Evolutionary conservation across 2,113 vertebrate genomes (phyloP).

Genomic region (Petromus typicus): DNA sequence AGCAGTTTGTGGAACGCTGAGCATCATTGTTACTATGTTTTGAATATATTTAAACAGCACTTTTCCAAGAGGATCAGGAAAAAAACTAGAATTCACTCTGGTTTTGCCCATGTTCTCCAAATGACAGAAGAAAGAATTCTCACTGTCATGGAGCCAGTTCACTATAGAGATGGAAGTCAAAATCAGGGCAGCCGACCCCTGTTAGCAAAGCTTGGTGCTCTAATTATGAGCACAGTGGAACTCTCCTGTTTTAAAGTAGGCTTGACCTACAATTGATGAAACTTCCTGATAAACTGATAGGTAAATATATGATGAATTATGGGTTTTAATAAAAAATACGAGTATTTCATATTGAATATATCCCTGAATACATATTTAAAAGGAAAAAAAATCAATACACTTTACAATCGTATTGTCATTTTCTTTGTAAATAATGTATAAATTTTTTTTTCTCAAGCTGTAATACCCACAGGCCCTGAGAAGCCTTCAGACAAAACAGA

Average conservation of each 20-base stretch:
- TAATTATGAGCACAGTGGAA: neutral
- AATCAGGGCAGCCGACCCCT: neutral
- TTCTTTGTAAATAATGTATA: neutral
- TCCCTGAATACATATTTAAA: neutral
- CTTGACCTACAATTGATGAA: neutral
- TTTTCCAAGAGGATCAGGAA: constrained; percentile 10
- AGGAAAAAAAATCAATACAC: neutral
- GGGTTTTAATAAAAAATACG: neutral
- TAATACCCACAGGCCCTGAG: neutral
- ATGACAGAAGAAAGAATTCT: neutral
- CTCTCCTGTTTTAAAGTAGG: neutral
- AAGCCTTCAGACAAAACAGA: constrained; percentile 2
- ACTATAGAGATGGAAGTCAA: neutral
- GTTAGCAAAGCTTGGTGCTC: neutral
- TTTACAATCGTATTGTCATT: neutral
- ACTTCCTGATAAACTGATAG: neutral
- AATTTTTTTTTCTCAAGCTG: neutral
- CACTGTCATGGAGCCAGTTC: neutral
- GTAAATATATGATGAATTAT: neutral
- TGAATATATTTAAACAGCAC: neutral
- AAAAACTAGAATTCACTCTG: neutral
- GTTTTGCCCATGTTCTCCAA: neutral
- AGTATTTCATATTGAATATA: neutral
- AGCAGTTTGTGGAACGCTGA: neutral
- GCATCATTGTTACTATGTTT: neutral